A percentile compares a stretch with the other conserved stretches of the same genome.
Evolutionary conservation across 1,140 invertebrate genomes (phyloP).

Genomic region (Himalopsyche phryganea): DNA sequence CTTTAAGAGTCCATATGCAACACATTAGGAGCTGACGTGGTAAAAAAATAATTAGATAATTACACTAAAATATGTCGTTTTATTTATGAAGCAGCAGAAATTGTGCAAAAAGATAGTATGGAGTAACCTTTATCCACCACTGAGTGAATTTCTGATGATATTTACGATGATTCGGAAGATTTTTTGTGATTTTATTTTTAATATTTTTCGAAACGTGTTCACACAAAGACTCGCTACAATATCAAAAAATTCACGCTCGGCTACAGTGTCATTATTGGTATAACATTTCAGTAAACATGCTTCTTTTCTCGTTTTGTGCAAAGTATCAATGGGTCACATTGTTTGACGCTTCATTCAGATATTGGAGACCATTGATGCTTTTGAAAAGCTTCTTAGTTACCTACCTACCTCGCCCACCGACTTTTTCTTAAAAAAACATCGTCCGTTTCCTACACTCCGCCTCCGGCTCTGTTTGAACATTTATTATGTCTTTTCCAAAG

Average conservation of each 20-base stretch:
- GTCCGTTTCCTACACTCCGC: not conserved
- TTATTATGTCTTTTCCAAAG: constrained; percentile 8
- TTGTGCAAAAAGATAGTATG: too few relatives aligned
- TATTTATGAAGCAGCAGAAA: too few relatives aligned
- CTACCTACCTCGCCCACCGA: not conserved
- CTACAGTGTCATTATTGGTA: constrained; percentile 1
- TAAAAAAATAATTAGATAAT: too few relatives aligned
- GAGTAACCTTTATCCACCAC: too few relatives aligned
- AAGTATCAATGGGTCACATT: constrained; percentile 20
- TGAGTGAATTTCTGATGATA: too few relatives aligned
- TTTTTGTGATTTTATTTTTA: too few relatives aligned
- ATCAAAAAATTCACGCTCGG: not conserved
- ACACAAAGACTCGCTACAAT: too few relatives aligned
- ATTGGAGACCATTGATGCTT: constrained; percentile 8
- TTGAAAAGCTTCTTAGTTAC: not conserved
- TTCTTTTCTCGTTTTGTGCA: constrained; percentile 9
- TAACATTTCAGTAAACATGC: constrained; percentile 3
- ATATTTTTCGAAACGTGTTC: too few relatives aligned
- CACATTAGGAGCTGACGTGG: too few relatives aligned
- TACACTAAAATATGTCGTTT: too few relatives aligned
- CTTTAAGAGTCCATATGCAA: too few relatives aligned
- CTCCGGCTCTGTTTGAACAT: constrained; percentile 19
- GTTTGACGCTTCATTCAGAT: constrained; percentile 19
- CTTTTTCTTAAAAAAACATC: not conserved
- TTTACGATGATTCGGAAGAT: too few relatives aligned